Percentiles rank a stretch among this genome's conserved stretches.
phyloP scores from a whole-genome alignment of 2,888 invertebrate genomes.

The Chydorus sphaericus region DNA sequence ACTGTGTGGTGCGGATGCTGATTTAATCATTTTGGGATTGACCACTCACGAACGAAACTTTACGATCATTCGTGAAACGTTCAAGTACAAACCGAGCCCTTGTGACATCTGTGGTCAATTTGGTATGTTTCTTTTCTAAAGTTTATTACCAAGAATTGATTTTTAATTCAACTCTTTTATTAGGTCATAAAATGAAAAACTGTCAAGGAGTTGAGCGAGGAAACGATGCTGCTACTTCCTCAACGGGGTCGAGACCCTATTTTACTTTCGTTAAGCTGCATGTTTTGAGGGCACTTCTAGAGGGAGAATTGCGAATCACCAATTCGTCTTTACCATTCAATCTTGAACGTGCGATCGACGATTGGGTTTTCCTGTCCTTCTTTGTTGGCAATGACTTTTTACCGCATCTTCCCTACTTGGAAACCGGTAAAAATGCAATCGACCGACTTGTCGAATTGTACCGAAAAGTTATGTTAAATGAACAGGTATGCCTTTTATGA shows the following conservation, averaged over 20 bases:
- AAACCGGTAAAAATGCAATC: conserved; percentile 93
- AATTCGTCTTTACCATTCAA: conserved; percentile 86
- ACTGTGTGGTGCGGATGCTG: conserved; percentile 95
- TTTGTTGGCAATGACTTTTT: conserved; percentile 98
- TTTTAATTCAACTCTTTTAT: background rate
- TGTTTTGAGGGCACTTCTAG: conserved; percentile 84
- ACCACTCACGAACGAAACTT: conserved; percentile 99
- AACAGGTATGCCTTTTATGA: too few relatives aligned
- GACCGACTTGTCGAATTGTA: conserved; percentile 84
- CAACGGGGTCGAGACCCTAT: conserved; percentile 47
- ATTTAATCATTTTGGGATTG: conserved; percentile 93
- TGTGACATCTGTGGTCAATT: conserved; percentile 81
- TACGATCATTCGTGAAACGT: conserved; percentile 96
- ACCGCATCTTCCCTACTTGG: conserved; percentile 92
- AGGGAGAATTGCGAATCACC: conserved; percentile 74
- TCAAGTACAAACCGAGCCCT: conserved; percentile 87
- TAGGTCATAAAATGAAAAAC: conserved; percentile 86
- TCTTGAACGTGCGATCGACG: conserved; percentile 88
- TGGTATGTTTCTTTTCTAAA: conserved; percentile 27
- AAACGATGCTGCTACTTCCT: conserved; percentile 38
- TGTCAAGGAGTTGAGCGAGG: conserved; percentile 58
- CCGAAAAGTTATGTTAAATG: too few relatives aligned
- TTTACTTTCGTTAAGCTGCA: conserved; percentile 88
- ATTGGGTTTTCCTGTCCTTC: conserved; percentile 98
- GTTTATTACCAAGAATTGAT: too few relatives aligned